Base-by-base conservation (phyloP, 2,113 vertebrate genomes). In the Struthio camelus region DNA sequence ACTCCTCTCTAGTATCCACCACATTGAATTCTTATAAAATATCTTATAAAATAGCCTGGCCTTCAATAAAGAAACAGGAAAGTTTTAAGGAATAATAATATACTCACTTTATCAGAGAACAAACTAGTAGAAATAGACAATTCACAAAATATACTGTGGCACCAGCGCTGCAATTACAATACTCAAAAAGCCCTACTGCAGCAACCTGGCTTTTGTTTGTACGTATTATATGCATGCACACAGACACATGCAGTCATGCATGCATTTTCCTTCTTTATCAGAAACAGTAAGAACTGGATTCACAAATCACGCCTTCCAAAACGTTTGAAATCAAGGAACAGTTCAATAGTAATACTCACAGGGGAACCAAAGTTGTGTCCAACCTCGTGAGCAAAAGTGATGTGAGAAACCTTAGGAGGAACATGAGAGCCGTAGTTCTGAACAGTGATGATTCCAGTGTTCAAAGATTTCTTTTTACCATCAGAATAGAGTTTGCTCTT, bases 341-440 rank as follows among this genome's bases (percentile, higher is more conserved):
- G 23, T 71, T 32, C 23, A 86, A 38, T 2, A 83, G 24, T 9
- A 79, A 93, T 95, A 99, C 99, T 99, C 98, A 99, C 99, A 93
- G 99, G 99, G 44, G 99, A 99, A 79, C 99, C 99, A 96, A 99
- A 99, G 97, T 99, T 99, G 98, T 99, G 99, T 67, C 99, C 99
- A 70, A 99, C 99, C 96, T 99, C 99, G 92, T 99, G 99, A 89
- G 99, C 99, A 93, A 99, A 99, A 85, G 99, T 99, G 87, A 99
- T 99, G 94, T 99, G 99, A 87, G 99, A 99, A 77, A 99, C 99
- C 93, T 99, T 99, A 59, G 99, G 99, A 59, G 99, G 99, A 14
- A 99, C 99, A 16, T 99, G 99, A 90, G 99, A 99, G n/a, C 98
- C 99, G 34, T 99, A 99, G 97, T 99, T 99, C 98, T 99, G 99